Evolutionary conservation across 2,888 invertebrate species (phyloP).

Genomic region (Ophion ventricosus): DNA sequence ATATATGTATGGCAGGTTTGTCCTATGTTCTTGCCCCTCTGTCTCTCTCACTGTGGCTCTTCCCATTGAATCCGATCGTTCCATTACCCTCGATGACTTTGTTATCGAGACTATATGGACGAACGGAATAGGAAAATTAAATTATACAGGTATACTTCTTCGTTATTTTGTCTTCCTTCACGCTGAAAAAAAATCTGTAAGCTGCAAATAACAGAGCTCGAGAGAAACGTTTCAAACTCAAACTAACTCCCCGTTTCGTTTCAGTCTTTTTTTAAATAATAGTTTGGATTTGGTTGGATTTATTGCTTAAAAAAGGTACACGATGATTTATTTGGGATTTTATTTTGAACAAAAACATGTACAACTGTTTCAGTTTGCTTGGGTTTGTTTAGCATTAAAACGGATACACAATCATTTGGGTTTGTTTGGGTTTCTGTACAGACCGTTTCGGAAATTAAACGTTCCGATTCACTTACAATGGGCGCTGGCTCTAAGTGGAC

Average conservation of each 20-base stretch:
- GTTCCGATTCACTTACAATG: neutral
- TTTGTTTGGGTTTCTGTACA: neutral
- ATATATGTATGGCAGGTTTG: neutral
- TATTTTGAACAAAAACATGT: neutral
- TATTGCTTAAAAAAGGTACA: neutral
- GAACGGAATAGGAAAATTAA: constrained; percentile 35
- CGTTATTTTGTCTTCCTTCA: neutral
- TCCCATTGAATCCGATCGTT: constrained; percentile 46
- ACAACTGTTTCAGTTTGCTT: neutral
- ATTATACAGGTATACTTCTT: constrained; percentile 2
- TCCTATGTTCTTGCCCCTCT: neutral
- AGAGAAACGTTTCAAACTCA: neutral
- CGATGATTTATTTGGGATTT: neutral
- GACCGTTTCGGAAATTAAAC: neutral
- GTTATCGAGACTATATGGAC: constrained; percentile 11
- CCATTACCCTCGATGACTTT: constrained; percentile 46
- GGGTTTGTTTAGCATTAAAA: neutral
- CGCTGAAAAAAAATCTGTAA: constrained; percentile 14
- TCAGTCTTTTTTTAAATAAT: neutral
- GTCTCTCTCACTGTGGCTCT: neutral
- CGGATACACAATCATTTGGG: neutral
- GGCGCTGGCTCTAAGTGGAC: constrained; percentile 5
- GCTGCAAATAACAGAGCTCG: neutral
- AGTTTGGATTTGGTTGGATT: neutral
- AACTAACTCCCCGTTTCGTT: neutral